Evolutionary conservation across 92 coral and sea anemone genomes (phyloP).

Genomic region (Paragorgia papillata): DNA sequence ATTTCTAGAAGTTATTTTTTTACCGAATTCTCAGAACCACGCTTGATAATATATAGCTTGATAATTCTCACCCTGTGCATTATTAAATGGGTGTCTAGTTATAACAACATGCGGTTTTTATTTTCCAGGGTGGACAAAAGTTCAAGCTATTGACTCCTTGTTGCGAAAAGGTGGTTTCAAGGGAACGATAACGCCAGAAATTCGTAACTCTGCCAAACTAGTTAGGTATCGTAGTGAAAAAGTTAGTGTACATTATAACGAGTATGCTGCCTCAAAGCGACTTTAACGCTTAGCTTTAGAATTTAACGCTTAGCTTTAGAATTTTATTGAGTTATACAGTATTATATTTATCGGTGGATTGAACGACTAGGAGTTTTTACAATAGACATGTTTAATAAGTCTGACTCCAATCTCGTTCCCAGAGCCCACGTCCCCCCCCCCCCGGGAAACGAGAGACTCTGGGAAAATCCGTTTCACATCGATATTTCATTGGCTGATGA

Average conservation of each 20-base stretch:
- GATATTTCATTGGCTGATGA: too few relatives aligned
- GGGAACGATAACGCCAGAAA: conserved; percentile 84
- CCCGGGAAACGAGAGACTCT: too few relatives aligned
- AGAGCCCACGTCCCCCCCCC: too few relatives aligned
- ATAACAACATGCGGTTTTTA: too few relatives aligned
- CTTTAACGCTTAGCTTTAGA: conserved; percentile 34
- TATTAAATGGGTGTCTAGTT: too few relatives aligned
- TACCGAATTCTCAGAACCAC: too few relatives aligned
- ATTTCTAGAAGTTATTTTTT: too few relatives aligned
- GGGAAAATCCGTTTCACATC: too few relatives aligned
- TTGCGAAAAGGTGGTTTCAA: conserved; percentile 91
- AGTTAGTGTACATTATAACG: conserved; percentile 88
- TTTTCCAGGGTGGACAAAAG: conserved; percentile 88
- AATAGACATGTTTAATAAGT: too few relatives aligned
- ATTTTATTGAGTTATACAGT: conserved; percentile 13
- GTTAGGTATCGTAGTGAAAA: conserved; percentile 99
- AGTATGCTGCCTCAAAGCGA: conserved; percentile 79
- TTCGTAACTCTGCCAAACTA: conserved; percentile 88
- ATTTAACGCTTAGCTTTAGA: conserved; percentile 15
- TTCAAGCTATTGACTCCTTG: conserved; percentile 92
- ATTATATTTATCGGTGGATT: conserved; percentile 11
- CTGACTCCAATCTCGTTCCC: too few relatives aligned
- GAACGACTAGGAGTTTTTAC: conserved; percentile 22
- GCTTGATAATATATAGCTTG: too few relatives aligned
- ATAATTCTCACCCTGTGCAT: too few relatives aligned